Conservation (phyloP, 2,797 vertebrate genomes). For the Eulemur coronatus region DNA sequence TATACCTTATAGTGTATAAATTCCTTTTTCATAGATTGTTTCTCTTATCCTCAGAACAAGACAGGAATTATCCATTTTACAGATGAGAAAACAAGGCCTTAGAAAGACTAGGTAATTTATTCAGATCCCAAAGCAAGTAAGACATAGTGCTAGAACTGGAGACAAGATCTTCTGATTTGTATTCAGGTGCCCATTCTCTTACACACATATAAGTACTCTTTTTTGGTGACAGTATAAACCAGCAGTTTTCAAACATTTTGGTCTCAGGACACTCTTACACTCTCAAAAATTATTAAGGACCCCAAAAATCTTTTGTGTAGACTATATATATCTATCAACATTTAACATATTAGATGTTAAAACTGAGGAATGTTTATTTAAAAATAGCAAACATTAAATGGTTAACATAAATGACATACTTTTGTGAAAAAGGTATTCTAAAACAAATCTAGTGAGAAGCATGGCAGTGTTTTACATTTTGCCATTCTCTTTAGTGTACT, state of each 20-base stretch:
- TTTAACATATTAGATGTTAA: conserved; percentile 28
- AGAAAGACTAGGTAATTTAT: neutral
- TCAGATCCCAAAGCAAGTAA: neutral
- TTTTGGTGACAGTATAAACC: neutral
- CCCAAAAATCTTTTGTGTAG: neutral
- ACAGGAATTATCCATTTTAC: conserved; percentile 23
- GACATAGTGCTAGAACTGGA: neutral
- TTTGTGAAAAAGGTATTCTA: neutral
- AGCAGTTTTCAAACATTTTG: conserved; percentile 18
- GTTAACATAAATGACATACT: neutral
- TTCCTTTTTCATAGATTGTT: conserved; percentile 31
- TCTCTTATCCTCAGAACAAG: conserved; percentile 25
- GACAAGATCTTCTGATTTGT: neutral
- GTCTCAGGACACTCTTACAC: neutral
- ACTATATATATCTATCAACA: neutral
- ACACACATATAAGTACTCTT: neutral
- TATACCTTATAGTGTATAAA: neutral
- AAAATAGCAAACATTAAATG: neutral
- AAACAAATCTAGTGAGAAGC: neutral
- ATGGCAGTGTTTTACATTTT: neutral
- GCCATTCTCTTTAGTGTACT: neutral
- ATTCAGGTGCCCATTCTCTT: neutral
- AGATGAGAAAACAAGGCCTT: conserved; percentile 44
- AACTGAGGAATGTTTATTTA: neutral
- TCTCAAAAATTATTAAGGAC: neutral